Base-by-base conservation (phyloP, 2,888 invertebrate species). In the Unio delphinus region DNA sequence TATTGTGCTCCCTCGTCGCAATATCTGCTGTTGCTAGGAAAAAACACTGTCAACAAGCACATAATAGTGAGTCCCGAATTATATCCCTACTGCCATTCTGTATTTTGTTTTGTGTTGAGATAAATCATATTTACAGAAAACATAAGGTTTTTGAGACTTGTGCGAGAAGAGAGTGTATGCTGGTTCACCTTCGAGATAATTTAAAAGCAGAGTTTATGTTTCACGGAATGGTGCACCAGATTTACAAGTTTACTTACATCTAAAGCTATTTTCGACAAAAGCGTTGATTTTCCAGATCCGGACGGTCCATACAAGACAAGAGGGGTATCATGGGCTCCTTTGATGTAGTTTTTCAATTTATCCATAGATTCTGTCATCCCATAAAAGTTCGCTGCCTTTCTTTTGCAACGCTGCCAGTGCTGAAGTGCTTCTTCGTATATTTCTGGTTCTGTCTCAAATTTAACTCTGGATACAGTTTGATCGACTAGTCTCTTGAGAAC, bases 221-320 rank as follows among this genome's bases (percentile, higher is more conserved):
- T 45, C 45, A 15, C 3, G 15, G 15, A 15, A 45, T 3, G 45
- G 15, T 45, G 45, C 11, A 11, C 15, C 15, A 45, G 11, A 45
- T 11, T 45, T 45, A 45, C 3, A 59, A 20, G 30, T 59, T 20
- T 28, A 67, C 74, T 77, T 64, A 88, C 88, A 81, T 86, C 81
- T 45, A 78, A 68, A 1, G 84, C 84, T 20, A 85, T 66, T 65
- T 83, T 86, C 6, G 87, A 85, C 57, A 88, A 63, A 18, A 86
- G 65, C 15, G 83, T 79, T 26, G 87, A 82, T 72, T 88, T 89
- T 18, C 88, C 88, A 3, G 78, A 72, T 2, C 88, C 89, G 7
- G 82, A 57, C 6, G 76, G 69, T 0, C 88, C 88, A 69, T 84
- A 80, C n/a, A 89, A 68, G 7, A 87, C 81, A 59, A 87, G 72